These are phyloP conservation scores for Tanytarsus gracilentus DNA, from an alignment of 2,888 invertebrate species.

Conservation along the genomic window DNA sequence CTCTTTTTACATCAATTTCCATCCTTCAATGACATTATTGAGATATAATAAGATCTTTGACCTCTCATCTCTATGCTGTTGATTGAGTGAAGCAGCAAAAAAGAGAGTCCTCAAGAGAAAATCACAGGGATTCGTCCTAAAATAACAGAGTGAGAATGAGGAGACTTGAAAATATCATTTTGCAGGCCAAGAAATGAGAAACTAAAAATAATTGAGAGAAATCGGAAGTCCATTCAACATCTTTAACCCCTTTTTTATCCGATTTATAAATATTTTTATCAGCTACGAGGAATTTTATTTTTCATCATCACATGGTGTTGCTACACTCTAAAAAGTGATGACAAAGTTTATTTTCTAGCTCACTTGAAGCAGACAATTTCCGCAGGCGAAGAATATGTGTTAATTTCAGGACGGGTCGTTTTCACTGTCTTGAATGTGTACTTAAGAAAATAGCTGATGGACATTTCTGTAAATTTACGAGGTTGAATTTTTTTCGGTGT, in stretches of 20 bases:
- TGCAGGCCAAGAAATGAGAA: conserved; percentile 7
- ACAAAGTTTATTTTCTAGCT: too few species aligned
- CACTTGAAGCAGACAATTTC: too few species aligned
- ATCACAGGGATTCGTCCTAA: conserved; percentile 23
- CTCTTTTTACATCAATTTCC: neutral
- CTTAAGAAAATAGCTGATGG: too few species aligned
- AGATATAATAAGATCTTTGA: conserved; percentile 5
- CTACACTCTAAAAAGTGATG: neutral
- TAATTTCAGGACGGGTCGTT: too few species aligned
- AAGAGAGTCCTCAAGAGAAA: neutral
- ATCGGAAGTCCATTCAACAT: neutral
- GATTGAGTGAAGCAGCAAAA: neutral
- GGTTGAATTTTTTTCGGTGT: too few species aligned
- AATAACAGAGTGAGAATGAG: conserved; percentile 13
- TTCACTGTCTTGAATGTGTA: too few species aligned
- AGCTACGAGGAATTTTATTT: neutral
- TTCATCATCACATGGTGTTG: neutral
- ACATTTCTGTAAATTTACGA: too few species aligned
- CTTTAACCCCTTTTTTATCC: neutral
- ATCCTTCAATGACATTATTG: neutral
- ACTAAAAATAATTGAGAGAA: conserved; percentile 4
- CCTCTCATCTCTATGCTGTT: neutral
- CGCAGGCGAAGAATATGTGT: too few species aligned
- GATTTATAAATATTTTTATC: neutral
- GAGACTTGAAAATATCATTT: conserved; percentile 7